Percentiles rank a stretch among this genome's conserved stretches.
Conservation (phyloP, 2,113 vertebrate species). For the Lepus europaeus region DNA sequence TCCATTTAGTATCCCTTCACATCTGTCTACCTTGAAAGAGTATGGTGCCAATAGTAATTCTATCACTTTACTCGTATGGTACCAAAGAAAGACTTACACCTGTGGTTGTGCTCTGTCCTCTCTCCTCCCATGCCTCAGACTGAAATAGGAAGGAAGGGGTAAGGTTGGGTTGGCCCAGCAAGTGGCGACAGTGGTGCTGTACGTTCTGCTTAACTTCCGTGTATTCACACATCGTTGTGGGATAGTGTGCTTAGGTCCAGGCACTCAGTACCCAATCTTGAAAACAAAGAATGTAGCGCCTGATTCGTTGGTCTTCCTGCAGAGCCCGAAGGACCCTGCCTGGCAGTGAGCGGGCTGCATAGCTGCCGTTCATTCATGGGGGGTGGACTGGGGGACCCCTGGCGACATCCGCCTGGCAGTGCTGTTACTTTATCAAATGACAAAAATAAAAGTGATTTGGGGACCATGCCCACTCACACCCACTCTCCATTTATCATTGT, state of each 20-base stretch:
- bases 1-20: slow-evolving; percentile 49
- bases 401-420: neutral
- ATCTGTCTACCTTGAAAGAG: slow-evolving; percentile 39
- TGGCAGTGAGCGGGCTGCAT: neutral
- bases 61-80: neutral
- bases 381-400: slow-evolving; percentile 25
- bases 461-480: neutral
- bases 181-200: neutral
- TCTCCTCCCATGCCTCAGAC: neutral
- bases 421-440: slow-evolving; percentile 18
- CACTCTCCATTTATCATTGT: neutral
- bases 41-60: slow-evolving; percentile 7
- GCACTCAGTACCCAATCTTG: slow-evolving; percentile 37
- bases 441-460: neutral
- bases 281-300: slow-evolving; percentile 57
- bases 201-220: slow-evolving; percentile 45
- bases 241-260: neutral
- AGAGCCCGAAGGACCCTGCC: slow-evolving; percentile 46
- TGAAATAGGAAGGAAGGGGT: slow-evolving; percentile 58
- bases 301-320: slow-evolving; percentile 50
- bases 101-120: slow-evolving; percentile 10
- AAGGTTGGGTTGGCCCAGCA: neutral
- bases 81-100: slow-evolving; percentile 36
- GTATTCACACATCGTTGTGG: neutral
- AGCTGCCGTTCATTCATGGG: neutral